Conservation (phyloP, 2,888 invertebrate species). For the Cylloceria caligata region DNA sequence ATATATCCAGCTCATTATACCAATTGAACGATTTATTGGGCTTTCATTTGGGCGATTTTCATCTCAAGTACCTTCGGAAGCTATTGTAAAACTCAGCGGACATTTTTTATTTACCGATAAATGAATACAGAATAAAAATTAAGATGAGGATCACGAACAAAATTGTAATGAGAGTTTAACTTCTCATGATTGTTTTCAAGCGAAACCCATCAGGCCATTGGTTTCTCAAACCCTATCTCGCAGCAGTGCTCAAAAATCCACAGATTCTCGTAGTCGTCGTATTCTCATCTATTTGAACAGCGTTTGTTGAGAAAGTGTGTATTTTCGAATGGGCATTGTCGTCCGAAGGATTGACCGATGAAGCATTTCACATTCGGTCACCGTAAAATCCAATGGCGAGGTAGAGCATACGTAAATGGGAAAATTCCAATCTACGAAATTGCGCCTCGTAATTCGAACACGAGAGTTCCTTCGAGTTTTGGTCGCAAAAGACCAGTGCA, state of each 20-base stretch:
- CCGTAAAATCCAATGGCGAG: constrained; percentile 43
- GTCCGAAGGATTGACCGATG: constrained; percentile 36
- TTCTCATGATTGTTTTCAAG: neutral
- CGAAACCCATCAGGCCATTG: neutral
- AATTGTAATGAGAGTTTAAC: neutral
- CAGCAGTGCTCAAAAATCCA: constrained; percentile 5
- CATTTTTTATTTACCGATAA: too few relatives aligned
- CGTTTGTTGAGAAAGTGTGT: neutral
- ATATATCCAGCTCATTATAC: too few relatives aligned
- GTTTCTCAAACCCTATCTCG: constrained; percentile 7
- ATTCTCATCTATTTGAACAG: constrained; percentile 19
- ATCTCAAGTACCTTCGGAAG: too few relatives aligned
- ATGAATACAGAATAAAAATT: too few relatives aligned
- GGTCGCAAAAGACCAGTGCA: constrained; percentile 8
- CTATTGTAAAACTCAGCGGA: too few relatives aligned
- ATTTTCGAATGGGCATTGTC: constrained; percentile 32
- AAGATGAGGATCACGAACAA: neutral
- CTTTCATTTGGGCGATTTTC: too few relatives aligned
- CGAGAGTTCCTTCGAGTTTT: constrained; percentile 25
- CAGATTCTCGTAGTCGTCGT: constrained; percentile 17
- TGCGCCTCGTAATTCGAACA: constrained; percentile 18
- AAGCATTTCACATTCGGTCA: constrained; percentile 33
- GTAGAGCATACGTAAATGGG: constrained; percentile 59
- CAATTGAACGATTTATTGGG: too few relatives aligned
- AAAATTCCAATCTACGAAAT: constrained; percentile 65